Conservation (phyloP, 1,140 invertebrate genomes). For the Oncopodura yosiiana region DNA sequence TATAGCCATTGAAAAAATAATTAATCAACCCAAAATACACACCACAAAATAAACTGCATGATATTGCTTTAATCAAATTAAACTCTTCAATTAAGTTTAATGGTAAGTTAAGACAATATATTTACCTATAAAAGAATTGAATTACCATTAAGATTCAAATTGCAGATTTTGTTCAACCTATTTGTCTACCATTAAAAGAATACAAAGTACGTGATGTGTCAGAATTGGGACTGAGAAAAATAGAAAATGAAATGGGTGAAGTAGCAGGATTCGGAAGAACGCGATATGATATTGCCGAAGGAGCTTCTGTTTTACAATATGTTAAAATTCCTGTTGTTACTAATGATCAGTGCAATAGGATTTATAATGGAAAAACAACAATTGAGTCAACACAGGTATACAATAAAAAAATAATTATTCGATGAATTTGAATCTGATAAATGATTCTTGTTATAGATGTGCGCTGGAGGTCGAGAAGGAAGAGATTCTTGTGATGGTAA, state of each 20-base stretch:
- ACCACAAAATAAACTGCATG: slow-evolving; percentile 44
- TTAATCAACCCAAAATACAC: slow-evolving; percentile 42
- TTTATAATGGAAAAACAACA: neutral
- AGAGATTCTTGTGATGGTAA: slow-evolving; percentile 12
- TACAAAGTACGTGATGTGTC: too few species aligned
- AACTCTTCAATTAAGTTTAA: too few species aligned
- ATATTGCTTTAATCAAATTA: slow-evolving; percentile 53
- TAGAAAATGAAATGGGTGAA: too few species aligned
- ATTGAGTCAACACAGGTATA: neutral
- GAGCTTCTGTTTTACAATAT: slow-evolving; percentile 6
- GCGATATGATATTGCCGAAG: slow-evolving; percentile 1
- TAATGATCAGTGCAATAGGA: neutral
- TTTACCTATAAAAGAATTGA: too few species aligned
- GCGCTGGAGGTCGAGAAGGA: slow-evolving; percentile 4
- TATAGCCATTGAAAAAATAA: slow-evolving; percentile 9
- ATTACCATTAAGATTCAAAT: too few species aligned
- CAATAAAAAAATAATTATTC: too few species aligned
- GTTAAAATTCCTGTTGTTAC: slow-evolving; percentile 5
- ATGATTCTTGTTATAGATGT: neutral
- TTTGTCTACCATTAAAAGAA: too few species aligned
- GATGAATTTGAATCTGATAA: too few species aligned
- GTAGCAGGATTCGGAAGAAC: too few species aligned
- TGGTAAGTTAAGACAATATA: too few species aligned
- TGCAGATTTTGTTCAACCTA: too few species aligned
- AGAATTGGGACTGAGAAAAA: too few species aligned